These are phyloP conservation scores for Ceratitis capitata DNA, from an alignment of 1,140 invertebrate species.

Conservation along the genomic window DNA sequence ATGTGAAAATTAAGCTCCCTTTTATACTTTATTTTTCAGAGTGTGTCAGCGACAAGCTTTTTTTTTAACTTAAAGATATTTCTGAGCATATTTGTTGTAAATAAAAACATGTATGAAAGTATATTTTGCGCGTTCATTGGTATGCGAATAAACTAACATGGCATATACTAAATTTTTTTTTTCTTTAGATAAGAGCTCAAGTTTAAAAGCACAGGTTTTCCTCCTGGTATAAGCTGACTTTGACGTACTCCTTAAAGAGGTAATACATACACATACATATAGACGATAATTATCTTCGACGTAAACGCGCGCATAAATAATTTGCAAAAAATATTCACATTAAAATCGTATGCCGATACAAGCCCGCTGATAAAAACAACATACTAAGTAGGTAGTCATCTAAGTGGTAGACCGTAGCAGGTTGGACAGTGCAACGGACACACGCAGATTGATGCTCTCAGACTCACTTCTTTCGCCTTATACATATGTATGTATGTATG, in stretches of 20 bases:
- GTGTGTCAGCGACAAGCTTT: not conserved
- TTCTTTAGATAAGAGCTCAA: not conserved
- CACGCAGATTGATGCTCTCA: not conserved
- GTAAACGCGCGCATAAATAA: slow-evolving; percentile 63
- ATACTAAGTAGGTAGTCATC: not conserved
- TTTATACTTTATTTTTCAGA: not conserved
- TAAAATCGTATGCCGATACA: slow-evolving; percentile 40
- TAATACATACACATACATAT: too few relatives aligned
- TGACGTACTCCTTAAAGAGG: slow-evolving; percentile 55
- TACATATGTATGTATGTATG: too few relatives aligned
- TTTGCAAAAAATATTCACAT: slow-evolving; percentile 62
- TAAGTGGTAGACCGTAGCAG: too few relatives aligned
- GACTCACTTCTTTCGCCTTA: not conserved
- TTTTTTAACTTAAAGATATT: not conserved
- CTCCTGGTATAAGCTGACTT: not conserved
- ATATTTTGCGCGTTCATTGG: not conserved
- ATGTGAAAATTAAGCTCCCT: slow-evolving; percentile 50
- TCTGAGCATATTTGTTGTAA: not conserved
- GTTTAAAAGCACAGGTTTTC: not conserved
- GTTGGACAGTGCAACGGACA: not conserved
- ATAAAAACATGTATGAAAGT: not conserved
- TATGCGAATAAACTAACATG: not conserved
- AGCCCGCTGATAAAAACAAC: slow-evolving; percentile 46
- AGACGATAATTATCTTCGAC: slow-evolving; percentile 64
- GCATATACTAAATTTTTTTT: not conserved